Evolutionary conservation across 2,797 vertebrate species (phyloP).

Genomic region (Lepilemur ruficaudatus): DNA sequence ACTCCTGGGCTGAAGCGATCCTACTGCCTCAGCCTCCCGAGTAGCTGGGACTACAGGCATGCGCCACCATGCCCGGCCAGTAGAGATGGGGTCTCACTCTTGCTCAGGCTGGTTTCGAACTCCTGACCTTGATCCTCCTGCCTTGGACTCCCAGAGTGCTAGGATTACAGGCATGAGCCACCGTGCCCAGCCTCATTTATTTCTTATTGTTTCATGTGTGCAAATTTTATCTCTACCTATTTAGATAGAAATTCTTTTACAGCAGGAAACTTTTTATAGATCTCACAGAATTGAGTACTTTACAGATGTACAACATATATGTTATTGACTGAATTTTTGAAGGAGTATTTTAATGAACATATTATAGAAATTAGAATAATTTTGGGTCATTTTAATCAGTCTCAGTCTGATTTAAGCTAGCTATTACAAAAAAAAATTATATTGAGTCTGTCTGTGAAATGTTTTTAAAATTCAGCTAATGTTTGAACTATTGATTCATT

Average conservation of each 20-base stretch:
- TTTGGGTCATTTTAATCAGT: not conserved
- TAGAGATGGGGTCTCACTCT: too few species aligned
- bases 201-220: not conserved
- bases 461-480: conserved; percentile 19
- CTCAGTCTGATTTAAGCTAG: conserved; percentile 6
- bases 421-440: not conserved
- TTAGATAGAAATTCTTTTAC: not conserved
- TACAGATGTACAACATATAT: not conserved
- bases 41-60: too few species aligned
- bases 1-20: too few species aligned
- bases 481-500: conserved; percentile 23
- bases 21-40: too few species aligned
- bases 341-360: not conserved
- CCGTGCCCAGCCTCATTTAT: not conserved
- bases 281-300: not conserved
- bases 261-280: not conserved
- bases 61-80: too few species aligned
- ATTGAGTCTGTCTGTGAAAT: not conserved
- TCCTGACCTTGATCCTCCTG: too few species aligned
- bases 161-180: too few species aligned
- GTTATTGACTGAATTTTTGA: conserved; percentile 32
- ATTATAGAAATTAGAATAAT: conserved; percentile 28
- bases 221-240: not conserved
- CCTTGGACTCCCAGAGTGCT: too few species aligned
- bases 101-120: too few species aligned